Evolutionary conservation across 2,797 vertebrate genomes (phyloP), one percentile per base, ranked within the genome.

Genomic region (Pangasius djambal): DNA sequence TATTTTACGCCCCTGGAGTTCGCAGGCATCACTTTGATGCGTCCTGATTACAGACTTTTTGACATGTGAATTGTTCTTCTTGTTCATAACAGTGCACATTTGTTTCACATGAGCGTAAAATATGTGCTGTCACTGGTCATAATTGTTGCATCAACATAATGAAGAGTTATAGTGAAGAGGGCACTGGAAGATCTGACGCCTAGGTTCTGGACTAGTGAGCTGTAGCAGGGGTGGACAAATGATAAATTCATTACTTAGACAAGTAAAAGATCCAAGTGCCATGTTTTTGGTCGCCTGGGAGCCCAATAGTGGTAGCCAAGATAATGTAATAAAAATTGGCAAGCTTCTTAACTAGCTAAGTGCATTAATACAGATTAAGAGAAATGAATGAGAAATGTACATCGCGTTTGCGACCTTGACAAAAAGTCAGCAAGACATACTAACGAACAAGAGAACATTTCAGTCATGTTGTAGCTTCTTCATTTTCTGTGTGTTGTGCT

Each of bases 41-140:
- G 31, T 65, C 89, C 78, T 91, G 91, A 91, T 92, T 89, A 81
- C 67, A 86, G 79, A 87, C 61, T 84, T 88, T 87, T 52, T 75
- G 74, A 88, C 75, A 28, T 59, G 55, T 65, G 57, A 34, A 77
- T 87, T 78, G 70, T 87, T 77, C 55, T 44, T 75, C 25, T 5
- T 20, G 57, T 74, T 79, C 70, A 52, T 34, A 69, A 87, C 87
- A 86, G 34, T 52, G 55, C 79, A 63, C 61, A 3, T 57, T 78
- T 88, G 74, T 86, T 88, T 86, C 50, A 52, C 44, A 48, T 25
- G 15, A 48, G 70, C 22, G 77, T 86, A 40, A 86, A 81, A 81
- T 34, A 83, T 9, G 52, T n/a, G 83, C 83, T 63, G 86, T 83
- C 69, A 40, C 48, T 65, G 83, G 63, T 69, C 44, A 63, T 50